Evolutionary conservation across 2,888 invertebrate species (phyloP), one percentile per base, ranked within the genome.

Genomic region (Drosophila gaucha): DNA sequence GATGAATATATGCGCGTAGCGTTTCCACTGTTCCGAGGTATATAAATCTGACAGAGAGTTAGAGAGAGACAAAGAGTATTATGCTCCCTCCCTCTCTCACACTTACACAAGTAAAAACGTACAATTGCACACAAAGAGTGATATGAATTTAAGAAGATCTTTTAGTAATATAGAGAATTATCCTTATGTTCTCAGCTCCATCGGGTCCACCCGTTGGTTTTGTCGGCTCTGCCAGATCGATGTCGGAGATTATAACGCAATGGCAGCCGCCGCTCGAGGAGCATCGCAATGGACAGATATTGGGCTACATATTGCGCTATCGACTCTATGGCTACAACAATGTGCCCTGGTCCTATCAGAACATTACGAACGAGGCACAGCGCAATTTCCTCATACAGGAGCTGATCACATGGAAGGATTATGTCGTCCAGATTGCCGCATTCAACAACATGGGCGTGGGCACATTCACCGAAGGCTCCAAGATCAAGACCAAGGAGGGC

Each of bases 401-500:
- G 87, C 93, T 99, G 69, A 99, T 99, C 63, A 98, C 98, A 0
- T 99, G 98, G 98, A 98, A 98, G 91, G 98, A 98, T 92, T 99
- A 99, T 90, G 95, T 97, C 54, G 96, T 99, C 0, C 97, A 97
- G 93, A 97, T 99, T 63, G 98, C 99, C 0, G 98, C 99, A 0
- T 99, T 96, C 90, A 99, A 99, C 91, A 97, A 97, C 80, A 97
- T 98, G 93, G 99, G 99, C 0, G 95, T 97, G 3, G 99, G 99
- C 0, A 95, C 96, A 0, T 99, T 95, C 90, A 97, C 97, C 14
- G 96, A 97, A 9, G 96, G 96, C 58, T 95, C 98, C 41, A 96
- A 96, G 89, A 98, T 99, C 43, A 97, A 98, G 92, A 99, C 99
- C 2, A 96, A 96, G 90, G 99, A 99, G 93, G 99, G 99, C 75